Base-by-base conservation (phyloP, 2,113 vertebrate species). In the Callithrix jacchus region DNA sequence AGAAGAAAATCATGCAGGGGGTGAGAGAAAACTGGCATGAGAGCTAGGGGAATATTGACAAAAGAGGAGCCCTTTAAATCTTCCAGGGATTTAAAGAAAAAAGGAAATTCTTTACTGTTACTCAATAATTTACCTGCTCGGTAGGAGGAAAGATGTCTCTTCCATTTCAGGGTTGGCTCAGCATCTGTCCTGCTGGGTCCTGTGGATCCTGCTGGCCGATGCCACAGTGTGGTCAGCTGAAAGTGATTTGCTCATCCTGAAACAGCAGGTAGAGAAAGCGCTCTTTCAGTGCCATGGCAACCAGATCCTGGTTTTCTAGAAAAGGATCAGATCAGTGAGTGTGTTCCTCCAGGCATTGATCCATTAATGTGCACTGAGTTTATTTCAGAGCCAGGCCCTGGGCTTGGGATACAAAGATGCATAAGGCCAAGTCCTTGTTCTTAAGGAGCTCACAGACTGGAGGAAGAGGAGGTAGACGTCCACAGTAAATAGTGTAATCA, bases 261-360 rank as follows among this genome's bases (percentile, higher is more conserved):
- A 80, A 61, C 87, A 61, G 87, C 89, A 85, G 95, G 85, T 77
- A 18, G 17, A 61, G n/a, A 58, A 58, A 79, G 61, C 21, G 0
- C n/a, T 74, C 16, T 80, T 12, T 73, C 32, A 83, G 90, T 4
- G 3, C 89, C 90, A 95, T 88, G 82, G 77, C 77, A 95, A 96
- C 93, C 90, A 85, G 70, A 84, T 30, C 2, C 0, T n/a, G 3
- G 21, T 84, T 74, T 84, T 80, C 89, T 80, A 1, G 74, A 70
- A 54, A 61, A 80, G 77, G 23, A 68, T 37, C 20, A 16, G 64
- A 70, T 35, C 32, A 11, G 54, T 0, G 0, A 71, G 74, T 1
- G 5, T 58, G 13, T 52, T 30, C 61, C 77, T 54, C 27, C 68
- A 32, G 35, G 25, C 18, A 0, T 1, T 8, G 73, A 88, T 11